phyloP scores from a whole-genome alignment of 2,888 invertebrate species.

The Netelia inedita region DNA sequence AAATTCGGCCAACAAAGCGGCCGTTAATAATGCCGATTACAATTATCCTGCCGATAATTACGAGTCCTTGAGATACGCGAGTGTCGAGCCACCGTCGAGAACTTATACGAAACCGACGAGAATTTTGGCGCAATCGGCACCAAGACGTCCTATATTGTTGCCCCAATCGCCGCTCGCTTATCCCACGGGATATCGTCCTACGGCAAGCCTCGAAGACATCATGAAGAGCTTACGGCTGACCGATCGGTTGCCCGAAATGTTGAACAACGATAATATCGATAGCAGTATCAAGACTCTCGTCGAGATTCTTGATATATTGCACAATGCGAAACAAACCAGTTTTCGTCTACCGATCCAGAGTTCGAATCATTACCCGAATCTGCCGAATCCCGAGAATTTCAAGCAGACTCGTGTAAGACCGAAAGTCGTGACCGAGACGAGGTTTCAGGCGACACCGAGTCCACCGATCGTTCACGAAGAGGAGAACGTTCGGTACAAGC shows the following conservation, averaged over 20 bases:
- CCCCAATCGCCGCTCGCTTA: constrained; percentile 24
- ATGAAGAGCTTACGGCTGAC: constrained; percentile 91
- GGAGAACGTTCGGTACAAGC: constrained; percentile 26
- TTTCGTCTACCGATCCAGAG: constrained; percentile 71
- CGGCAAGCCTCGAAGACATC: constrained; percentile 87
- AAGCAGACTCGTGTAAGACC: constrained; percentile 73
- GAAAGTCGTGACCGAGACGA: constrained; percentile 80
- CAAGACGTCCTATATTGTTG: constrained; percentile 33
- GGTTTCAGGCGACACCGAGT: constrained; percentile 78
- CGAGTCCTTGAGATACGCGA: constrained; percentile 76
- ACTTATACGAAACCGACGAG: constrained; percentile 52
- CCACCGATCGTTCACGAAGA: constrained; percentile 68
- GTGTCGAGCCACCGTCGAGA: constrained; percentile 62
- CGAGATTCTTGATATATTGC: constrained; percentile 90
- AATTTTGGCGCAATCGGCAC: constrained; percentile 53
- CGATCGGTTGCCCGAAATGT: constrained; percentile 91
- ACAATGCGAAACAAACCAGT: constrained; percentile 84
- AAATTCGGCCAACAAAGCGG: constrained; percentile 36
- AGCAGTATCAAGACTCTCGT: constrained; percentile 92
- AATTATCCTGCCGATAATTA: constrained; percentile 74
- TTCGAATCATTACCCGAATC: constrained; percentile 10
- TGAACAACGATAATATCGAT: constrained; percentile 92
- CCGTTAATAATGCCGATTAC: constrained; percentile 49
- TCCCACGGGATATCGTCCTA: constrained; percentile 78
- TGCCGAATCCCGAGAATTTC: constrained; percentile 59